These are phyloP conservation scores for Monarcha castaneiventris DNA, from an alignment of 2,113 vertebrate genomes.

Conservation along the genomic window DNA sequence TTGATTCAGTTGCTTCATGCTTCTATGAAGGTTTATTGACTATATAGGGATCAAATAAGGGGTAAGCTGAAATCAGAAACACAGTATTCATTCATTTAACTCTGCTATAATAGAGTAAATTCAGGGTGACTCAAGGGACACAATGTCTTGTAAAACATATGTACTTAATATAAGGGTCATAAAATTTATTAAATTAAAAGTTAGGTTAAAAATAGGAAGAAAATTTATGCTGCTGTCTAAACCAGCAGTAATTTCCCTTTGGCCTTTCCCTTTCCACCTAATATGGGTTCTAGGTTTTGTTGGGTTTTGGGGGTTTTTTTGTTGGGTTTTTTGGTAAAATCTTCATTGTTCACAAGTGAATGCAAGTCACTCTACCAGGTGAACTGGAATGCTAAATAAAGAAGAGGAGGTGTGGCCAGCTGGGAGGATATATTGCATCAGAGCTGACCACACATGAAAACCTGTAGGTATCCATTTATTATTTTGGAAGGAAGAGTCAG, in stretches of 20 bases:
- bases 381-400: not conserved
- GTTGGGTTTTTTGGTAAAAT: conserved; percentile 10
- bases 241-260: conserved; percentile 84
- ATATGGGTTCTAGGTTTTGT: conserved; percentile 50
- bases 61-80: conserved; percentile 73
- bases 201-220: conserved; percentile 94
- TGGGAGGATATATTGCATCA: not conserved
- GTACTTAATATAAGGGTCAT: conserved; percentile 95
- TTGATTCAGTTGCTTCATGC: conserved; percentile 18
- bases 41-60: conserved; percentile 70
- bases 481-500: not conserved
- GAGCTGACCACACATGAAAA: not conserved
- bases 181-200: conserved; percentile 99
- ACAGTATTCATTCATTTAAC: conserved; percentile 78
- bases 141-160: conserved; percentile 96
- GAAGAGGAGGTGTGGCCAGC: not conserved
- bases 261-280: conserved; percentile 74
- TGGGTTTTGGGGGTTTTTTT: not conserved
- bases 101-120: conserved; percentile 76
- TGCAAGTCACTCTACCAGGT: conserved; percentile 26
- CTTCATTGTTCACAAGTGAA: conserved; percentile 42
- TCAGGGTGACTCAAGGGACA: conserved; percentile 93
- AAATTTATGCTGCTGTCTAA: conserved; percentile 93
- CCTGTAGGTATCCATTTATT: not conserved
- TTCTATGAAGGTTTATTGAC: conserved; percentile 52